These are phyloP conservation scores for Cervus canadensis DNA, from an alignment of 2,113 vertebrate genomes.

Conservation along the genomic window DNA sequence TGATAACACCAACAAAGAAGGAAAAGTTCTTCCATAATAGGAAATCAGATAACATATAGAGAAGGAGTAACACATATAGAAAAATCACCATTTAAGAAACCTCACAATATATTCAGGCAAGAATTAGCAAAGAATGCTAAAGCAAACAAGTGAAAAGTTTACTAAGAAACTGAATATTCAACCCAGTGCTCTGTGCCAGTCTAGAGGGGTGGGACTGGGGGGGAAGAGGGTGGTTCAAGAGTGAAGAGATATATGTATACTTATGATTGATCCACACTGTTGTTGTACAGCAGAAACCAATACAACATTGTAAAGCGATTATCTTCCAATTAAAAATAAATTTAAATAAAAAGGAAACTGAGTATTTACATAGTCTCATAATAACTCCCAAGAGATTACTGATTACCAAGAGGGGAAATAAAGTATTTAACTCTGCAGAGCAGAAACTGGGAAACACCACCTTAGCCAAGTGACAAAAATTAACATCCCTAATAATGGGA, in stretches of 20 bases:
- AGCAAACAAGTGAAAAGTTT: background rate
- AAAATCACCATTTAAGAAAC: background rate
- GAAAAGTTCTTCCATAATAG: background rate
- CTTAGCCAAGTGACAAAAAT: slow-evolving; percentile 35
- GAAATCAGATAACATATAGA: background rate
- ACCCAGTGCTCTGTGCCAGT: background rate
- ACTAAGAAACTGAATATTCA: background rate
- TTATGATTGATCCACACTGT: background rate
- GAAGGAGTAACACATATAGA: background rate
- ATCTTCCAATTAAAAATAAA: background rate
- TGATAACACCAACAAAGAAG: background rate
- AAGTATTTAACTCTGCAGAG: background rate
- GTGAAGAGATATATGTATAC: background rate
- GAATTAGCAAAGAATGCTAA: background rate
- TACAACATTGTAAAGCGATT: background rate
- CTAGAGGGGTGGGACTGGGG: background rate
- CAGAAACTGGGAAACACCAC: background rate
- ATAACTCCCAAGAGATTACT: background rate
- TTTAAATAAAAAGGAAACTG: background rate
- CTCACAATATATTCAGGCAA: background rate
- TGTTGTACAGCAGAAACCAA: background rate
- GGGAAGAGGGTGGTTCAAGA: background rate
- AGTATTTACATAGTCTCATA: background rate
- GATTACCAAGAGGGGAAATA: background rate
- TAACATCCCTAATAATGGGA: background rate